Conservation (phyloP, 2,113 vertebrate species). For the Lagopus leucura region DNA sequence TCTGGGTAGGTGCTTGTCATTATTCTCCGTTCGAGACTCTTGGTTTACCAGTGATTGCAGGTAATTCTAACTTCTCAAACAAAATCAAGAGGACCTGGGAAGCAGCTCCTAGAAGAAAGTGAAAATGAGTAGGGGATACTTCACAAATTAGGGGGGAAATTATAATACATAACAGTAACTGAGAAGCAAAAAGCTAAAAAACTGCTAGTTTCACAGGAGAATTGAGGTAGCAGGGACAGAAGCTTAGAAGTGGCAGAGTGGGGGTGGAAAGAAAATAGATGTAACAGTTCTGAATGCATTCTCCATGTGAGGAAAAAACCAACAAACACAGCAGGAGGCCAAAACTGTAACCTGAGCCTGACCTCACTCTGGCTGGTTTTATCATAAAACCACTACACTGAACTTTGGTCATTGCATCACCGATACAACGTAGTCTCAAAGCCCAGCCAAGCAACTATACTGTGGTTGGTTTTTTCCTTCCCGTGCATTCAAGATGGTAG, state of each 20-base stretch:
- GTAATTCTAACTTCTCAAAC: background rate
- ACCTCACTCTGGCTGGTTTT: background rate
- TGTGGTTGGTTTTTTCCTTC: background rate
- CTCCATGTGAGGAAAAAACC: background rate
- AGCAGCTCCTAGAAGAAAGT: background rate
- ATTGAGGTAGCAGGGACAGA: background rate
- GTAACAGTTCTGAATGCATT: background rate
- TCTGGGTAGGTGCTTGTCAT: background rate
- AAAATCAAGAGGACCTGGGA: background rate
- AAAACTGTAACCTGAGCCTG: conserved; percentile 20
- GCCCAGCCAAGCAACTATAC: background rate
- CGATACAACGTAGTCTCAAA: background rate
- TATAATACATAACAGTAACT: background rate
- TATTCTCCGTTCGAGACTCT: background rate
- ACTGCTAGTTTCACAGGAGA: background rate
- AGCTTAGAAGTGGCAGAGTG: background rate
- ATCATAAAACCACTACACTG: background rate
- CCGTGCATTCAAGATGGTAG: background rate
- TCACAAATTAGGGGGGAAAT: background rate
- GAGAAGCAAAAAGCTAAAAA: background rate
- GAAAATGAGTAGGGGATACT: background rate
- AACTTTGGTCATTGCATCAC: conserved; percentile 40
- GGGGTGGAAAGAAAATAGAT: background rate
- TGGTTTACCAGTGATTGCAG: background rate
- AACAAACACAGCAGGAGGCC: conserved; percentile 19